Evolutionary conservation across 2,113 vertebrate genomes (phyloP).

Genomic region (Sorex fumeus): DNA sequence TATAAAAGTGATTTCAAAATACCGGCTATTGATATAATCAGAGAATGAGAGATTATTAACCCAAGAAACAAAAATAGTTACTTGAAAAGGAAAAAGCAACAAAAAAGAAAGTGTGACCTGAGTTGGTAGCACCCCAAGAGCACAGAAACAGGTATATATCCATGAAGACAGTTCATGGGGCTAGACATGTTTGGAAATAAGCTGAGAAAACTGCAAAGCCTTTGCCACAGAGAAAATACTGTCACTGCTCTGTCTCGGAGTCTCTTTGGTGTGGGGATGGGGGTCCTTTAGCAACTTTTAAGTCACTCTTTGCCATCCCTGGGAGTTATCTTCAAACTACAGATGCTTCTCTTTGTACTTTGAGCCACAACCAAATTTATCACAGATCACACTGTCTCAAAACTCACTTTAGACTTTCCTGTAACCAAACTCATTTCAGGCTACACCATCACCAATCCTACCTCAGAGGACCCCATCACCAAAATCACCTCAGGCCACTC

Average conservation of each 20-base stretch:
- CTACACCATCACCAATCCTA: too few species aligned
- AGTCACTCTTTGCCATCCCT: not conserved
- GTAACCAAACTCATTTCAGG: too few species aligned
- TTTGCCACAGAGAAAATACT: not conserved
- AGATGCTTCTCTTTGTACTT: not conserved
- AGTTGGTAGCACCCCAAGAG: too few species aligned
- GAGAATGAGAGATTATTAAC: not conserved
- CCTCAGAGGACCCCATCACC: too few species aligned
- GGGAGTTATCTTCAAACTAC: not conserved
- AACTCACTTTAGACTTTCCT: too few species aligned
- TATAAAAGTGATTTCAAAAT: not conserved
- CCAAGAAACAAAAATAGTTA: conserved; percentile 12
- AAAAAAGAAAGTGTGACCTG: not conserved
- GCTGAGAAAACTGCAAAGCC: not conserved
- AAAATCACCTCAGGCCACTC: too few species aligned
- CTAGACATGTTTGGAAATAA: not conserved
- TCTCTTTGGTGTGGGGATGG: not conserved
- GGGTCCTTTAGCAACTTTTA: not conserved
- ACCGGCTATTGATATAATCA: not conserved
- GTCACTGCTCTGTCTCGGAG: not conserved
- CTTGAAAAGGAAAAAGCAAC: not conserved
- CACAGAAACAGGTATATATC: not conserved
- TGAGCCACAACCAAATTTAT: not conserved
- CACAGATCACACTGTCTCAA: not conserved
- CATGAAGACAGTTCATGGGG: not conserved